A percentile compares a stretch with the other conserved stretches of the same genome.
Conservation (phyloP, 2,113 vertebrate species). For the Pelusios castaneus region DNA sequence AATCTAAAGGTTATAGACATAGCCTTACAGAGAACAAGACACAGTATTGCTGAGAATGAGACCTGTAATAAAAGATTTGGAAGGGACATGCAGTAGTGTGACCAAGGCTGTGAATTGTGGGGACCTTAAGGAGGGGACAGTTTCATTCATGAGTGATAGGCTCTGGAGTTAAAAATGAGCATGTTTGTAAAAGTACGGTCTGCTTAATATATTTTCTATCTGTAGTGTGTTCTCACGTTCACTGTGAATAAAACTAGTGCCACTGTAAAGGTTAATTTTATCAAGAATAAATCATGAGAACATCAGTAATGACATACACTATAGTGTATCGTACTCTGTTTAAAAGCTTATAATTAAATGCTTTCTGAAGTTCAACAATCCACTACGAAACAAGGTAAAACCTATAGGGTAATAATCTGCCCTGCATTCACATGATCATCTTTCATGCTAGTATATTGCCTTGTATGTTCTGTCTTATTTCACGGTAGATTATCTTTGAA, state of each 20-base stretch:
- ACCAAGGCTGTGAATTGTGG: background rate
- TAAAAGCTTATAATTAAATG: background rate
- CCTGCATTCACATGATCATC: background rate
- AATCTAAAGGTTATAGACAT: background rate
- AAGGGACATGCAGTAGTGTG: background rate
- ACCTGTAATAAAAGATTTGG: background rate
- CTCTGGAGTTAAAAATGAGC: background rate
- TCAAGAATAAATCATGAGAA: background rate
- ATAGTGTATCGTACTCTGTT: background rate
- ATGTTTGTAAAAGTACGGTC: background rate
- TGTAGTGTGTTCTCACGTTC: background rate
- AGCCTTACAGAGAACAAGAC: background rate
- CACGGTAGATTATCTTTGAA: slow-evolving; percentile 23
- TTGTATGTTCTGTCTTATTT: slow-evolving; percentile 51
- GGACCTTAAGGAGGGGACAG: background rate
- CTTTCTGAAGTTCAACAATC: background rate
- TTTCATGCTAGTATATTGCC: background rate
- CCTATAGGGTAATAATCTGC: background rate
- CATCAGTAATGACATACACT: background rate
- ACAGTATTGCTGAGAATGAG: background rate
- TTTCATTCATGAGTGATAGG: background rate
- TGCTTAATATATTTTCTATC: background rate
- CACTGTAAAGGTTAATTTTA: background rate
- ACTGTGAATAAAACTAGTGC: background rate
- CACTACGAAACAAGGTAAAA: background rate